Conservation (phyloP, 2,113 vertebrate species). For the Oceanites oceanicus region DNA sequence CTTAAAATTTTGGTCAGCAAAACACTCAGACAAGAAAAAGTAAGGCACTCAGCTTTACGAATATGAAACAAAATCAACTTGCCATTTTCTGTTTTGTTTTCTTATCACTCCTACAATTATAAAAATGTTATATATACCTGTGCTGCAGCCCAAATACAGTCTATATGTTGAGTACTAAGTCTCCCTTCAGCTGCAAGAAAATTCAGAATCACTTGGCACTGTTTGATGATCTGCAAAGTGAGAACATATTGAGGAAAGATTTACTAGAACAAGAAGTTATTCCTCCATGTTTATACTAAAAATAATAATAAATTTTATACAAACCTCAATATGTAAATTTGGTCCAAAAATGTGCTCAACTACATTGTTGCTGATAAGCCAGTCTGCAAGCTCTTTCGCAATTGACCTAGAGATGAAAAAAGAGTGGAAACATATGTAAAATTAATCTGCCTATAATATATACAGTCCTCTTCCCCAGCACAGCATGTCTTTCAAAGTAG, state of each 20-base stretch:
- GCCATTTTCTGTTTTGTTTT: not conserved
- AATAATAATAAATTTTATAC: slow-evolving; percentile 14
- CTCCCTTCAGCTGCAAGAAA: slow-evolving; percentile 97
- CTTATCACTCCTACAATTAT: not conserved
- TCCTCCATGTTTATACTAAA: not conserved
- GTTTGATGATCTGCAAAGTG: slow-evolving; percentile 93
- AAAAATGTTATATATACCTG: slow-evolving; percentile 78
- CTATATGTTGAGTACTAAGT: slow-evolving; percentile 96
- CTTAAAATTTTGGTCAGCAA: not conserved
- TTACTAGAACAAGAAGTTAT: slow-evolving; percentile 13
- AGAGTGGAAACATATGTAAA: not conserved
- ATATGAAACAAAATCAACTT: not conserved
- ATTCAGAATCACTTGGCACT: slow-evolving; percentile 99
- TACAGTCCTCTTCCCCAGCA: not conserved
- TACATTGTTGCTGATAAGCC: slow-evolving; percentile 98
- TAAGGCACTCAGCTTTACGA: not conserved
- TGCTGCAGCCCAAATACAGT: slow-evolving; percentile 99
- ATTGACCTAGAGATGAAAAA: slow-evolving; percentile 83
- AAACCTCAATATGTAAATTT: slow-evolving; percentile 99
- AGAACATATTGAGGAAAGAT: slow-evolving; percentile 21
- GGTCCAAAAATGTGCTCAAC: slow-evolving; percentile 99
- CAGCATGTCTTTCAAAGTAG: not conserved
- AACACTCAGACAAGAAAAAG: not conserved
- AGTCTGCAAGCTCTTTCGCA: slow-evolving; percentile 97
- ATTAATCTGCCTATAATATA: not conserved